Conservation (phyloP, 92 coral and sea anemone genomes). For the Nematostella vectensis region DNA sequence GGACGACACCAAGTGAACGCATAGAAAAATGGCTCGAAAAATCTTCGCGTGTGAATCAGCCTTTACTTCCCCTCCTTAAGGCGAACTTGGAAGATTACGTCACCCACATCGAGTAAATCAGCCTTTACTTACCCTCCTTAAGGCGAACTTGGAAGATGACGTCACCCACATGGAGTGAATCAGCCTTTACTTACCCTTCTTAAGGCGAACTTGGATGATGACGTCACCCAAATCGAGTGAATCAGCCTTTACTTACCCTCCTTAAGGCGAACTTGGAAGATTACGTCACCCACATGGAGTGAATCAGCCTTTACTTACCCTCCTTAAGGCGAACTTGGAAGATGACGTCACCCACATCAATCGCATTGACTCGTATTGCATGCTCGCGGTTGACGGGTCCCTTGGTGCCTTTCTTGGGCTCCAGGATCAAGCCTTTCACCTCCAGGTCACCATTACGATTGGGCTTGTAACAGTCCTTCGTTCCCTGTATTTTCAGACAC, state of each 20-base stretch:
- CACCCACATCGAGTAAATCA: too few relatives aligned
- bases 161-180: too few relatives aligned
- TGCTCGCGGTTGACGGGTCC: conserved; percentile 40
- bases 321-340: conserved; percentile 54
- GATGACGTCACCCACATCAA: conserved; percentile 51
- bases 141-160: too few relatives aligned
- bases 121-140: too few relatives aligned
- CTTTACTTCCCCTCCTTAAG: too few relatives aligned
- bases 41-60: too few relatives aligned
- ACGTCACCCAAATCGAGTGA: conserved; percentile 55
- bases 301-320: conserved; percentile 62
- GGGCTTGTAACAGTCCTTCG: conserved; percentile 49
- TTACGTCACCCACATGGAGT: conserved; percentile 48
- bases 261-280: conserved; percentile 50
- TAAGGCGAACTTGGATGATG: conserved; percentile 49
- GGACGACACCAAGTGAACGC: too few relatives aligned
- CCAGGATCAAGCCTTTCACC: conserved; percentile 59
- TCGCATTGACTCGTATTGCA: conserved; percentile 45
- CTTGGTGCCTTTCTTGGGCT: conserved; percentile 40
- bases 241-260: conserved; percentile 58
- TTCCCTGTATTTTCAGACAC: too few relatives aligned
- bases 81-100: too few relatives aligned
- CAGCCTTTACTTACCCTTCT: conserved; percentile 56
- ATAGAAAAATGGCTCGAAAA: too few relatives aligned
- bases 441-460: conserved; percentile 54